A percentile compares a stretch with the other conserved stretches of the same genome.
These are phyloP conservation scores for Artibeus jamaicensis DNA, from an alignment of 2,797 vertebrate genomes.

Conservation along the genomic window DNA sequence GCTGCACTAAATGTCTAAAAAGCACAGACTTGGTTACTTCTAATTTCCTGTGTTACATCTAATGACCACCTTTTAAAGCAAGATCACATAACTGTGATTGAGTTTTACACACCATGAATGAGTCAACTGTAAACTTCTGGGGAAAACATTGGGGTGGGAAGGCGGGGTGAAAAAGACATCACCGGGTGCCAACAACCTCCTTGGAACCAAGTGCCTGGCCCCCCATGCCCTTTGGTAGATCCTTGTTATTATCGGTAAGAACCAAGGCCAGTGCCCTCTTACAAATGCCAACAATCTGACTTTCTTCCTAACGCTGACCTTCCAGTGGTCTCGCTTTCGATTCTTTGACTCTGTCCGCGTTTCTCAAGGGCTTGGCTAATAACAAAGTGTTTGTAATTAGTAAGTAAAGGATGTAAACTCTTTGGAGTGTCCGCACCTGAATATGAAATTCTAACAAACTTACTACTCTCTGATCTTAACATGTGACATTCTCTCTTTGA, in stretches of 20 bases:
- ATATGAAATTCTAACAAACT: neutral
- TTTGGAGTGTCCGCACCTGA: too few species aligned
- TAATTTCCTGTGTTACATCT: neutral
- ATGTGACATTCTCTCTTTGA: neutral
- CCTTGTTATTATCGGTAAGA: neutral
- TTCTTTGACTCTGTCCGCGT: neutral
- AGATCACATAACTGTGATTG: neutral
- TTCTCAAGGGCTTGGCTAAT: neutral
- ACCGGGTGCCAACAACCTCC: accelerated
- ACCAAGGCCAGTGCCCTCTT: neutral
- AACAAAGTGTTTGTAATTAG: neutral
- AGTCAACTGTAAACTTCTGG: neutral
- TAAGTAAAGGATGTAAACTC: neutral
- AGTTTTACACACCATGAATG: neutral
- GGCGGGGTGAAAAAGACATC: neutral
- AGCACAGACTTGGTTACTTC: neutral
- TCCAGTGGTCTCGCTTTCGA: neutral
- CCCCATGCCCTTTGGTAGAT: neutral
- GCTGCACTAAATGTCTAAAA: neutral
- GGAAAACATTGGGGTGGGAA: neutral
- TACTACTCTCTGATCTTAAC: neutral
- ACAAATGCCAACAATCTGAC: neutral
- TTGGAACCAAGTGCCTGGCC: neutral
- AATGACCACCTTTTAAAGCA: neutral
- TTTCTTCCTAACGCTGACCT: neutral